These are phyloP conservation scores for Clamator glandarius DNA, from an alignment of 2,797 vertebrate species.

Conservation along the genomic window DNA sequence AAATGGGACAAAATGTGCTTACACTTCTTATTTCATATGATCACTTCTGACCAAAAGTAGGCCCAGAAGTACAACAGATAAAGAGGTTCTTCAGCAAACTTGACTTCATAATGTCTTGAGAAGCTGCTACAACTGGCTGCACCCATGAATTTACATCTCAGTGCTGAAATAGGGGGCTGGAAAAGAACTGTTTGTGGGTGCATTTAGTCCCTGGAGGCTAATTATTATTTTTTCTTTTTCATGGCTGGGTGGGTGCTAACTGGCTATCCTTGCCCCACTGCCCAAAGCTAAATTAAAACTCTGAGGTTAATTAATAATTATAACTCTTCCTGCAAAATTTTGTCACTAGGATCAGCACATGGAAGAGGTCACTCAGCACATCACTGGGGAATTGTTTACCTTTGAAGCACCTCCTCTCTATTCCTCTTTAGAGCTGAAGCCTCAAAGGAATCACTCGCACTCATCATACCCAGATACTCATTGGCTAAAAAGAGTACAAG, in stretches of 20 bases:
- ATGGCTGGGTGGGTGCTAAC: not conserved
- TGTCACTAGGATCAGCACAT: not conserved
- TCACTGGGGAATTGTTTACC: not conserved
- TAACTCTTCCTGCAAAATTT: not conserved
- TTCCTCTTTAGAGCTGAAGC: not conserved
- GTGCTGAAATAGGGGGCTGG: not conserved
- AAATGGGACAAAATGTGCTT: not conserved
- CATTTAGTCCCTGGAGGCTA: not conserved
- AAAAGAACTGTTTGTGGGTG: not conserved
- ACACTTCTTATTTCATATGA: not conserved
- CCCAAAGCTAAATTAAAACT: not conserved
- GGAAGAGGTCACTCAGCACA: not conserved
- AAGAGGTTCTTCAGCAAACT: not conserved
- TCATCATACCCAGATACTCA: not conserved
- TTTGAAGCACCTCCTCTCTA: not conserved
- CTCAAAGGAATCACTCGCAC: not conserved
- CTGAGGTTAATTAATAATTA: not conserved
- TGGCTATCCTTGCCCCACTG: not conserved
- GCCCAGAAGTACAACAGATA: not conserved
- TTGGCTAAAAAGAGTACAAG: not conserved
- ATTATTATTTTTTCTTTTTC: not conserved
- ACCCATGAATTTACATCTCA: not conserved
- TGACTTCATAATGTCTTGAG: not conserved
- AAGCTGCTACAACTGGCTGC: not conserved
- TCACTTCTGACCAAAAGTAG: not conserved